Evolutionary conservation across 1,140 invertebrate species (phyloP), one percentile per base, ranked within the genome.

Genomic region (Pteromalus puparum): DNA sequence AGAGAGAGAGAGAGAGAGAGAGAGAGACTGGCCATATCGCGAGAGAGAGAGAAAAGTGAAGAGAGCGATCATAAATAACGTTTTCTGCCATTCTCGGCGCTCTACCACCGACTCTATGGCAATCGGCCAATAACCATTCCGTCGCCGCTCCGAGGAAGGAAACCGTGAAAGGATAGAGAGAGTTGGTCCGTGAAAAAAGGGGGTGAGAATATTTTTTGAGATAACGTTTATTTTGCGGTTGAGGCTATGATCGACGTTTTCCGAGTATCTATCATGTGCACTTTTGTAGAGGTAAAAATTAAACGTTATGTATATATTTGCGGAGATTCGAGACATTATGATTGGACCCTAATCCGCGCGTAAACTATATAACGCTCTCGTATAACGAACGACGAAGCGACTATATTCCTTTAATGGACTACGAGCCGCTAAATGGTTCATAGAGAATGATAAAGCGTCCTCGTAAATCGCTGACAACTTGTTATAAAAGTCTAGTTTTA

Each of bases 71-170:
- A 34, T 76, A 76, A 76, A 76, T 82, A 82, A 82, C 48, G 46
- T 76, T 65, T 76, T 68, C 61, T 61, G 81, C n/a, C 30, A 67
- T 65, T 53, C 68, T 26, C 15, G 28, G 2, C 42, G 38, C 24
- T n/a, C n/a, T n/a, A 15, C 79, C 26, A 5, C 30, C 38, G 67
- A 73, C 73, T 6, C 21, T 68, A 76, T 83, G 74, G 81, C 74
- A 83, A 83, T 83, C n/a, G 38, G 34, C 81, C 81, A 83, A 83
- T 83, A 76, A 75, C 46, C 53, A 28, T 74, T 26, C 21, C 61
- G 34, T 70, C 38, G 21, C 48, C 24, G 15, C 4, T 21, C 5
- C 61, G 77, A 42, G 21, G 38, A 61, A 61, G 30, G 75, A 18
- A 65, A 61, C 7, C 9, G 46, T 21, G 75, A 77, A 9, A n/a